Conservation (phyloP, 2,797 vertebrate genomes). For the Diceros bicornis region DNA sequence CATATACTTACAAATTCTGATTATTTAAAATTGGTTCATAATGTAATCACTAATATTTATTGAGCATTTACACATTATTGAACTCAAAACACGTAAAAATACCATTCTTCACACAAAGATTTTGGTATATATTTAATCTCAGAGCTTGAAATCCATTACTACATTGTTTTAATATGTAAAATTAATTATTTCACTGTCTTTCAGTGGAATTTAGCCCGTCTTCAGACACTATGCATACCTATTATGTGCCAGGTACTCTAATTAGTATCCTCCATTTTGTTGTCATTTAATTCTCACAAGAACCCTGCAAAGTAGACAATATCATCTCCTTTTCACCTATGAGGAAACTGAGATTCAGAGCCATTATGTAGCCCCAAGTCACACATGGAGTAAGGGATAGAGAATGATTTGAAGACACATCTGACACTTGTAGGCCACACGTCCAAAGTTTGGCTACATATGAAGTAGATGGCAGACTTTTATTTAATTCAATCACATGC, state of each 20-base stretch:
- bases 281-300: background rate
- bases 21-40: slow-evolving; percentile 41
- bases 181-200: background rate
- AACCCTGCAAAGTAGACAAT: background rate
- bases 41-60: background rate
- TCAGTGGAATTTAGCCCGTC: background rate
- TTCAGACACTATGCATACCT: background rate
- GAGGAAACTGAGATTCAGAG: background rate
- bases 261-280: background rate
- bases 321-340: background rate
- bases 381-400: background rate
- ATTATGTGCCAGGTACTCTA: background rate
- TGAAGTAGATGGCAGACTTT: background rate
- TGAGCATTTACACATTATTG: background rate
- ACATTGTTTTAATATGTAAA: background rate
- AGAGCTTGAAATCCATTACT: background rate
- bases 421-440: background rate
- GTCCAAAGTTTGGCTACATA: background rate
- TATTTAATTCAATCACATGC: background rate
- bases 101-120: background rate
- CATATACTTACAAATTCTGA: background rate
- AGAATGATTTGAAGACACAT: background rate
- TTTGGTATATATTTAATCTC: slow-evolving; percentile 8
- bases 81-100: slow-evolving; percentile 36
- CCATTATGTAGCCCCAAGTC: rapidly evolving